These are phyloP conservation scores for Augochlora pura DNA, from an alignment of 1,140 invertebrate genomes.

Conservation along the genomic window DNA sequence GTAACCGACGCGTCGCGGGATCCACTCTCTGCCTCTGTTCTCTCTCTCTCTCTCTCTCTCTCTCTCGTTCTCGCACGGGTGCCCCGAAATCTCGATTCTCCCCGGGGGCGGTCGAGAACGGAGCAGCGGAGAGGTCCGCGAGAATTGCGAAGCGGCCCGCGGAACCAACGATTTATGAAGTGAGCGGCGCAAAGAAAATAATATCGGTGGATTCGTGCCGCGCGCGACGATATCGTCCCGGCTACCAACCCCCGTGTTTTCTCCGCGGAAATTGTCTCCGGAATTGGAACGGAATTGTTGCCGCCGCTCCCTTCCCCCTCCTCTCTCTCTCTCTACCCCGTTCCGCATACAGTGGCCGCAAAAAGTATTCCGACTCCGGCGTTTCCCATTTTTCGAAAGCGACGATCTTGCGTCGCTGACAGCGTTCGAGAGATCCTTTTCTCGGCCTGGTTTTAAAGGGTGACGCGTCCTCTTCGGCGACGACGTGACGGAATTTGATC, in stretches of 20 bases:
- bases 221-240: too few species aligned
- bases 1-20: not conserved
- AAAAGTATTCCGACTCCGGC: too few species aligned
- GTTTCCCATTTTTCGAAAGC: too few species aligned
- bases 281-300: not conserved
- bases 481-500: too few species aligned
- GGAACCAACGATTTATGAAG: conserved; percentile 29
- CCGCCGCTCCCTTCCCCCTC: too few species aligned
- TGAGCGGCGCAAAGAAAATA: conserved; percentile 6
- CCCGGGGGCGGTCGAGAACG: not conserved
- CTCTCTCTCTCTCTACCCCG: too few species aligned
- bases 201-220: not conserved
- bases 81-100: too few species aligned
- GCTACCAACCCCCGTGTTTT: not conserved
- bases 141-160: conserved; percentile 13
- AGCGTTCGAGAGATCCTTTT: too few species aligned
- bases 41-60: too few species aligned
- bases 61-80: conserved; percentile 11
- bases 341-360: not conserved
- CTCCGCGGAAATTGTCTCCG: not conserved
- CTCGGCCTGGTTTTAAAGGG: too few species aligned
- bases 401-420: too few species aligned
- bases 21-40: not conserved
- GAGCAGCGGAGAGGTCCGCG: not conserved
- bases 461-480: too few species aligned